Percentiles rank a stretch among this genome's conserved stretches.
phyloP scores from a whole-genome alignment of 2,797 vertebrate species.

The Anabacerthia variegaticeps region DNA sequence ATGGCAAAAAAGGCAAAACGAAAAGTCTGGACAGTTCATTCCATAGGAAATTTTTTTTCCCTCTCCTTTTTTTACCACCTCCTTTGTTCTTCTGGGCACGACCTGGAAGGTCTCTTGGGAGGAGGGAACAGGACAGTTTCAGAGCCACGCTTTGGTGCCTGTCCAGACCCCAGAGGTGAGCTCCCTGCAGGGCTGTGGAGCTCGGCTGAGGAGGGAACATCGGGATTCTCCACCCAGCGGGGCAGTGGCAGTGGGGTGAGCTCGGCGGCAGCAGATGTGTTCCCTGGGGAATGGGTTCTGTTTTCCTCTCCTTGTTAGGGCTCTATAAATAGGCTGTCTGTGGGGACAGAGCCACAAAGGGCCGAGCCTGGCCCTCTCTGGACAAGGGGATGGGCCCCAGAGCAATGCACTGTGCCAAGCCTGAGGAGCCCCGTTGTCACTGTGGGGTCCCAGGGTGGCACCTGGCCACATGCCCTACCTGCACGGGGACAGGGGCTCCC shows the following conservation, averaged over 20 bases:
- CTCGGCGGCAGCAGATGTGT: background rate
- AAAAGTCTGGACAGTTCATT: background rate
- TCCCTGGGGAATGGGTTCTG: background rate
- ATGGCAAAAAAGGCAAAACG: background rate
- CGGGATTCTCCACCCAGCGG: accelerated
- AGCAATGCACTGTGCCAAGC: background rate
- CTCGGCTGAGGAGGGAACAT: accelerated
- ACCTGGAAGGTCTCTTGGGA: background rate
- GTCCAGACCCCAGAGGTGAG: too few species aligned
- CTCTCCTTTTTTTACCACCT: background rate
- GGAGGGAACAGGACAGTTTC: background rate
- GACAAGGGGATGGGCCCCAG: background rate
- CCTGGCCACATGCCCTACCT: accelerated
- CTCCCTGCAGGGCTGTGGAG: background rate
- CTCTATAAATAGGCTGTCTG: background rate
- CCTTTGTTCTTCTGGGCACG: accelerated
- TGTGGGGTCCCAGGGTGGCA: background rate
- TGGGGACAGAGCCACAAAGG: background rate
- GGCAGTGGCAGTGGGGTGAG: accelerated
- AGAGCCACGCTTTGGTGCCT: accelerated
- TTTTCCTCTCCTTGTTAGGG: background rate
- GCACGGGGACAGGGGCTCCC: background rate
- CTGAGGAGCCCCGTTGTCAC: background rate
- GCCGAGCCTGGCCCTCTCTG: background rate
- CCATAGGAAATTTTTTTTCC: background rate